phyloP scores from a whole-genome alignment of 2,113 vertebrate genomes.

The Oostethus manadensis region DNA sequence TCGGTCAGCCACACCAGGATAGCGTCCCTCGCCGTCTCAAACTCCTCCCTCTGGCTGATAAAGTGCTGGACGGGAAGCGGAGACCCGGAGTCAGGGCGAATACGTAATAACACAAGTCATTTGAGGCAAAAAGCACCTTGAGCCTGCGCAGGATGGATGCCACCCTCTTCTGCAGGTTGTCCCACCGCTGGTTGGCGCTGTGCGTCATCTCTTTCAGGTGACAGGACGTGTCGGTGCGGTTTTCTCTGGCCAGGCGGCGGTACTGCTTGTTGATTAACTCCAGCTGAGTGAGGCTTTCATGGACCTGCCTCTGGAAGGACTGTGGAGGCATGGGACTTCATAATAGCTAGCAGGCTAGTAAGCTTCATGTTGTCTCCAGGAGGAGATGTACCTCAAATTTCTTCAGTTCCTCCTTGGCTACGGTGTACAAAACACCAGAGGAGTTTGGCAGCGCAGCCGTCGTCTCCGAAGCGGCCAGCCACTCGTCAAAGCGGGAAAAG shows the following conservation, averaged over 20 bases:
- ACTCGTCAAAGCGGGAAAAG: conserved; percentile 86
- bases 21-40: conserved; percentile 88
- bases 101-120: no score
- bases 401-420: conserved; percentile 96
- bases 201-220: conserved; percentile 88
- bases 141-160: conserved; percentile 88
- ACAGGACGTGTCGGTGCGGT: conserved; percentile 85
- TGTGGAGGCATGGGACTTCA: conserved; percentile 41
- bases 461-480: conserved; percentile 83
- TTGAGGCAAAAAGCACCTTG: conserved; percentile 72
- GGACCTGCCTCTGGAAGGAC: conserved; percentile 93
- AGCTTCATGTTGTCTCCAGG: neutral
- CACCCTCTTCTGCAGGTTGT: conserved; percentile 89
- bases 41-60: conserved; percentile 92
- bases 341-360: neutral
- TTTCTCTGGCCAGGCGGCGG: conserved; percentile 89
- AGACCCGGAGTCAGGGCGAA: neutral
- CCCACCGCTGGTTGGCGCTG: conserved; percentile 92
- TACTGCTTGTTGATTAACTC: conserved; percentile 98
- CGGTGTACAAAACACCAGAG: conserved; percentile 88
- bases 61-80: conserved; percentile 78
- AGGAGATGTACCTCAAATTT: conserved; percentile 86
- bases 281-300: conserved; percentile 90
- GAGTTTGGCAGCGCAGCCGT: conserved; percentile 90
- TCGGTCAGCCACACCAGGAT: conserved; percentile 96